These are phyloP conservation scores for Hofmannophila pseudospretella DNA, from an alignment of 2,888 invertebrate genomes.

Conservation along the genomic window DNA sequence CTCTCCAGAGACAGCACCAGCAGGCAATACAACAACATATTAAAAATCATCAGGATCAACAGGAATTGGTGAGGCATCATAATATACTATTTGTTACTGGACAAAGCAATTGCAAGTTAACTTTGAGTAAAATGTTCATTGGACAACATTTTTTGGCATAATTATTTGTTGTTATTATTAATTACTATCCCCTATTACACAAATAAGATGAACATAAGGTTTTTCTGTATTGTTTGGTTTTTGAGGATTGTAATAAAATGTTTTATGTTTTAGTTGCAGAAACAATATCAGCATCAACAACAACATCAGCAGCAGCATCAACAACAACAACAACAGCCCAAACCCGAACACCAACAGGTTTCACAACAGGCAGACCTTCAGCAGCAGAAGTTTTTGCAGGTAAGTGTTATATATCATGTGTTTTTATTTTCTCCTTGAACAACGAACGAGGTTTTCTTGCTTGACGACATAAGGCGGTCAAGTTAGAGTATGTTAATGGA, in stretches of 20 bases:
- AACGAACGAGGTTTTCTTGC: not conserved
- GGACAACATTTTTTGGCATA: too few relatives aligned
- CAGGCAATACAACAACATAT: slow-evolving; percentile 80
- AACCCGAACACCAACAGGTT: slow-evolving; percentile 59
- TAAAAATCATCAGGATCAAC: slow-evolving; percentile 75
- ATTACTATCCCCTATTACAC: too few relatives aligned
- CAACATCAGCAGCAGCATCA: slow-evolving; percentile 50
- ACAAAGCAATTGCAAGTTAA: too few relatives aligned
- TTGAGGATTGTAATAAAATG: too few relatives aligned
- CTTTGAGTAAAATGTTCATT: too few relatives aligned
- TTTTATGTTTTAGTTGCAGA: slow-evolving; percentile 55
- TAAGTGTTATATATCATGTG: slow-evolving; percentile 16
- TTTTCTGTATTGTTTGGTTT: too few relatives aligned
- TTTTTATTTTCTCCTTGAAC: too few relatives aligned
- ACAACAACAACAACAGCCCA: slow-evolving; percentile 45
- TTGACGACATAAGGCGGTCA: too few relatives aligned
- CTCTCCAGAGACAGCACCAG: slow-evolving; percentile 57
- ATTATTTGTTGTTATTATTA: too few relatives aligned
- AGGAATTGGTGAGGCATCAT: slow-evolving; percentile 57
- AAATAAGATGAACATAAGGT: too few relatives aligned
- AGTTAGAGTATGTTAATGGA: too few relatives aligned
- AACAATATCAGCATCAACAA: slow-evolving; percentile 42
- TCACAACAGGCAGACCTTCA: slow-evolving; percentile 68
- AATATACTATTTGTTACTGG: too few relatives aligned
- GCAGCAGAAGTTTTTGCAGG: slow-evolving; percentile 70